Evolutionary conservation across 1,140 invertebrate species (phyloP), one percentile per base, ranked within the genome.

Genomic region (Nasonia giraulti): DNA sequence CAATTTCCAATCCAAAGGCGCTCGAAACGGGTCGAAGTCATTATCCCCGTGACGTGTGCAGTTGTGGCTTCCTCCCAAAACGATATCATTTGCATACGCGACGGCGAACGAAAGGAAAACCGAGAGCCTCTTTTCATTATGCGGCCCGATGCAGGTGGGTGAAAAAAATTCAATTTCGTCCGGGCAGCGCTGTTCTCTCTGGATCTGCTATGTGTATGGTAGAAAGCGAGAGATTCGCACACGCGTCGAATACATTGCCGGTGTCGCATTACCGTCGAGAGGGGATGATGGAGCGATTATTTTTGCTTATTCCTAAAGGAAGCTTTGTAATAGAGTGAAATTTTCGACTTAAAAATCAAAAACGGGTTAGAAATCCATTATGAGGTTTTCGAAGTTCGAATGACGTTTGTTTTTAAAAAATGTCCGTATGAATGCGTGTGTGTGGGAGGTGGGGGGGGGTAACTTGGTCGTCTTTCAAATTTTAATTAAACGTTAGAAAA

Each of bases 111-210:
- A 62, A 62, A 62, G 55, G 2, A 62, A 62, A 62, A 62, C 20
- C 55, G 6, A 62, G 12, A 10, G 3, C 2, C 14, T 17, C 20
- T 62, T 62, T 62, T 62, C n/a, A 62, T 62, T n/a, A 62, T 62
- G 7, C 20, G 11, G 6, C 5, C 6, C 55, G 55, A 62, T n/a
- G 20, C 20, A n/a, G 55, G 47, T 50, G 47, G 14, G 20, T 62
- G 55, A n/a, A 62, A 62, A 62, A 50, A 62, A 81, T 69, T 40
- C 69, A 81, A 81, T 81, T 81, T 78, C 71, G 62, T 6, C 55
- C 55, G 55, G 55, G 17, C 55, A 6, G 31, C 17, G 33, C 44
- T 66, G 66, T 5, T 68, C 69, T 50, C 23, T 44, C 6, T 44
- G 40, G 6, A 8, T 44, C 0, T 10, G 40, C 20, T 27, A 31